Evolutionary conservation across 2,113 vertebrate species (phyloP), one percentile per base, ranked within the genome.

Genomic region (Pogona vitticeps): DNA sequence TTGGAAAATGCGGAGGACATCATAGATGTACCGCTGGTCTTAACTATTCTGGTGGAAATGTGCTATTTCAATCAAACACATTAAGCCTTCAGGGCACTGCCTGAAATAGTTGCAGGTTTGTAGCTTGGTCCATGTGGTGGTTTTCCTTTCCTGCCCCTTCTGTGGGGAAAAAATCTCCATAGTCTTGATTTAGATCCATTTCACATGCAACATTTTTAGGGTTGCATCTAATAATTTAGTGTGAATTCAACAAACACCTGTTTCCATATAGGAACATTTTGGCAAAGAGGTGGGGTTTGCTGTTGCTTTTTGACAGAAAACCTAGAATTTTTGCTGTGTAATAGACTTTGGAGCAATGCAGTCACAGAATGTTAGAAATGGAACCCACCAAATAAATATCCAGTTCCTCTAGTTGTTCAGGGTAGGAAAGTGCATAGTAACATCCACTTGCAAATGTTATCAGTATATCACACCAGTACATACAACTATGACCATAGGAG

Each of bases 1-100:
- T 85, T 88, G 65, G 76, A 92, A 92, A 93, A 92, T 88, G 79
- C 83, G 82, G 80, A 84, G 83, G 33, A 58, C 86, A 38, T 91
- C 85, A 87, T 80, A 82, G 72, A 89, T 81, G 56, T 88, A 76
- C 91, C 92, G 89, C 76, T 85, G 82, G 33, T 75, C 88, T 93
- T 92, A 93, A 91, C 85, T 88, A 94, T 91, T 92, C 90, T 86
- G 92, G 82, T 91, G 88, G 91, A 94, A 94, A 91, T 94, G 92
- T 90, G 90, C 91, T 92, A 93, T 92, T 88, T 87, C 58, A 84
- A 76, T 17, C 38, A 68, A 84, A 14, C 84, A 76, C 63, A 72
- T 88, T n/a, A 67, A 73, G 7, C 80, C 88, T 91, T 76, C 85
- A 83, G 84, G 88, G 86, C 67, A 87, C 80, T 91, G 58, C 42